These are phyloP conservation scores for Leptinotarsa haldemani DNA, from an alignment of 2,888 invertebrate genomes.

Conservation along the genomic window DNA sequence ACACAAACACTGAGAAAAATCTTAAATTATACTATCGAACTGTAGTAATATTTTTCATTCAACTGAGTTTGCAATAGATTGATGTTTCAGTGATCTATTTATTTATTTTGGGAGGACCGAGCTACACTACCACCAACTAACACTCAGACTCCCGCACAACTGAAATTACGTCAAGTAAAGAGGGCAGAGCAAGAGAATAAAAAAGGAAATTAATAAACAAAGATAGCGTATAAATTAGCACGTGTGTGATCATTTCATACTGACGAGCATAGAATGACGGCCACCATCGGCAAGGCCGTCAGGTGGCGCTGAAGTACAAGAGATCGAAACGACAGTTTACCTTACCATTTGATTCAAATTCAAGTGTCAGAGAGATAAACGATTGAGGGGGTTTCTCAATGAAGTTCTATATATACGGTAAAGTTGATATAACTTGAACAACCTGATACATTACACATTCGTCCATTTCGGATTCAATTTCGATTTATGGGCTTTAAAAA, in stretches of 20 bases:
- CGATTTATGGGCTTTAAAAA: too few relatives aligned
- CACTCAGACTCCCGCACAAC: slow-evolving; percentile 1
- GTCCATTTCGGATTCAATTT: too few relatives aligned
- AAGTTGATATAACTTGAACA: too few relatives aligned
- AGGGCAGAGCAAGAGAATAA: not conserved
- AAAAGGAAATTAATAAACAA: not conserved
- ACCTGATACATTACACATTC: too few relatives aligned
- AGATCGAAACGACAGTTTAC: too few relatives aligned
- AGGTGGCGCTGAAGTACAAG: too few relatives aligned
- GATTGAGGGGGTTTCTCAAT: too few relatives aligned
- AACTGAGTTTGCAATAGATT: not conserved
- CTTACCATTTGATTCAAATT: too few relatives aligned
- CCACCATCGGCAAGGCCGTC: too few relatives aligned
- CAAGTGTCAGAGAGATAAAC: too few relatives aligned
- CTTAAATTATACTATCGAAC: not conserved
- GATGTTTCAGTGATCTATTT: slow-evolving; percentile 9
- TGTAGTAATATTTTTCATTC: not conserved
- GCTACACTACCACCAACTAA: not conserved
- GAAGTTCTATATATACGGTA: too few relatives aligned
- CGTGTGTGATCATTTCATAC: not conserved
- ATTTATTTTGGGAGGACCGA: slow-evolving; percentile 1
- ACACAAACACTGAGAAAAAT: not conserved
- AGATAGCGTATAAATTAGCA: not conserved
- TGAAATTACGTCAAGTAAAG: not conserved
- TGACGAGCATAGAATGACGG: not conserved